These are phyloP conservation scores for Trissolcus basalis DNA, from an alignment of 1,140 invertebrate species.

Conservation along the genomic window DNA sequence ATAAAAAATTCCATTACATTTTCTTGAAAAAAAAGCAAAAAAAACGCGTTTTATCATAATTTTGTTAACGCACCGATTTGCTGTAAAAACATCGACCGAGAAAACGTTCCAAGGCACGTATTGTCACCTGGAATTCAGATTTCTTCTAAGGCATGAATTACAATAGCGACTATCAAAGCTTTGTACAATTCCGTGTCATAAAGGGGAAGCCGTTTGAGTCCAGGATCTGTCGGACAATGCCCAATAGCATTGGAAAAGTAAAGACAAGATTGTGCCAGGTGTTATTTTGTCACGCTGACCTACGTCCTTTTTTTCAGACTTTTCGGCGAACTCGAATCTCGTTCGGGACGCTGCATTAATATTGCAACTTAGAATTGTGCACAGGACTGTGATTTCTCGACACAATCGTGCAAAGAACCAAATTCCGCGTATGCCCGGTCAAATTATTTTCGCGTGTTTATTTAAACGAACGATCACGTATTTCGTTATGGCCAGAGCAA, in stretches of 20 bases:
- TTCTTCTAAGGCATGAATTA: conserved; percentile 33
- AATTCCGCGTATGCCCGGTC: no score
- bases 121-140: conserved; percentile 23
- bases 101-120: conserved; percentile 9
- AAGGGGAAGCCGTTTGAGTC: conserved; percentile 19
- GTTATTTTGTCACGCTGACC: conserved; percentile 49
- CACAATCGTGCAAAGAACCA: not conserved
- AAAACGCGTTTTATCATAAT: not conserved
- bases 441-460: conserved; percentile 13
- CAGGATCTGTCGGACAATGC: conserved; percentile 36
- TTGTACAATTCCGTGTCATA: conserved; percentile 21
- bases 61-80: conserved; percentile 26
- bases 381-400: conserved; percentile 19
- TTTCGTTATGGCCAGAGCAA: conserved; percentile 27
- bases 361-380: conserved; percentile 39
- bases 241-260: conserved; percentile 35
- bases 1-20: no score
- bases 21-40: conserved; percentile 2
- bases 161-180: conserved; percentile 34
- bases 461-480: conserved; percentile 32
- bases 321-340: conserved; percentile 25
- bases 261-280: conserved; percentile 45
- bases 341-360: conserved; percentile 37
- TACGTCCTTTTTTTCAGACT: conserved; percentile 15
- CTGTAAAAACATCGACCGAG: conserved; percentile 13